A percentile compares a stretch with the other conserved stretches of the same genome.
Conservation (phyloP, 2,888 invertebrate genomes). For the Tinea semifulvella region DNA sequence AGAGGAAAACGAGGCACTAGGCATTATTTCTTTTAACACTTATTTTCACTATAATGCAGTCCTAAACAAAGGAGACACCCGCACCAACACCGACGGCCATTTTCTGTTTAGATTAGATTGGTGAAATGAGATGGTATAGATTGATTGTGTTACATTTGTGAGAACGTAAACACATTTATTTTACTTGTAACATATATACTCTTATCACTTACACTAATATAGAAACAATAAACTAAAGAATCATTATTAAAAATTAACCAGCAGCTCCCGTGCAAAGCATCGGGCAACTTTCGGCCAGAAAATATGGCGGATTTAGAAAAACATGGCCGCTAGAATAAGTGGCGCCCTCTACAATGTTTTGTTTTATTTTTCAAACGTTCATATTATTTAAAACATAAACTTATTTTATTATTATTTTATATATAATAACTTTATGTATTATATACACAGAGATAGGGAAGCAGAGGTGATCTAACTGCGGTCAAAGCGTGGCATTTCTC, state of each 20-base stretch:
- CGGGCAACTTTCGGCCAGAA: slow-evolving; percentile 53
- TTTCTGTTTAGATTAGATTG: slow-evolving; percentile 75
- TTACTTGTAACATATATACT: slow-evolving; percentile 5
- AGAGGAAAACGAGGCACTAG: slow-evolving; percentile 94
- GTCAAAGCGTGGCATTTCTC: too few relatives aligned
- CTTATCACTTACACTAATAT: slow-evolving; percentile 45
- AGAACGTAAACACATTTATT: slow-evolving; percentile 1
- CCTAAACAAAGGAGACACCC: slow-evolving; percentile 86
- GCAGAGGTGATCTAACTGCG: too few relatives aligned
- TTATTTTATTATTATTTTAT: too few relatives aligned
- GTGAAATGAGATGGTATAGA: slow-evolving; percentile 55
- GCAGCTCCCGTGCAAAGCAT: slow-evolving; percentile 47
- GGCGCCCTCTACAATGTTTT: slow-evolving; percentile 35
- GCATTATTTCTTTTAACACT: slow-evolving; percentile 77
- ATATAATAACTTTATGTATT: too few relatives aligned
- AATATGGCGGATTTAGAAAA: slow-evolving; percentile 56
- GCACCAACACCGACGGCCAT: slow-evolving; percentile 84
- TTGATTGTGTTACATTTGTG: slow-evolving; percentile 44
- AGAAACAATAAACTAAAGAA: slow-evolving; percentile 47
- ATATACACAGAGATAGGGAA: too few relatives aligned
- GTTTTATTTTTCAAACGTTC: slow-evolving; percentile 7
- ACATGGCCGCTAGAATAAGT: slow-evolving; percentile 42
- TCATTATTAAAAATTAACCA: slow-evolving; percentile 50
- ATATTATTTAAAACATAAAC: not conserved
- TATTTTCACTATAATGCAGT: slow-evolving; percentile 64